Evolutionary conservation across 2,888 invertebrate genomes (phyloP).

Genomic region (Chaitophorus viminalis): DNA sequence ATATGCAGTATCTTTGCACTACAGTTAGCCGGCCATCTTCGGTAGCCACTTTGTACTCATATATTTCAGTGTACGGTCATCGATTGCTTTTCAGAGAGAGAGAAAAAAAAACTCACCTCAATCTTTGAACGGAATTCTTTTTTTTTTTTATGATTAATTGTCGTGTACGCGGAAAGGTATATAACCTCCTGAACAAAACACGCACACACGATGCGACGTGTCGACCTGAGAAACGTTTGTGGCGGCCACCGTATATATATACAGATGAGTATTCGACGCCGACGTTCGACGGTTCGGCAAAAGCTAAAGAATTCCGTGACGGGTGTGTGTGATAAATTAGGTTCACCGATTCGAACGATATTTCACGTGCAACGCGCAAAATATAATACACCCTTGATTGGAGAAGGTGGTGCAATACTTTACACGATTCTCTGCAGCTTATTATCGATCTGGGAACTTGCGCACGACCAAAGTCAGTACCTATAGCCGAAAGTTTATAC

Average conservation of each 20-base stretch:
- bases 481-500: no score
- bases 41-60: no score
- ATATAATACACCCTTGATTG: slow-evolving; percentile 56
- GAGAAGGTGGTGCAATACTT: neutral
- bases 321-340: slow-evolving; percentile 53
- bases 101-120: neutral
- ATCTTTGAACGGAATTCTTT: neutral
- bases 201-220: neutral
- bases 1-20: no score
- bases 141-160: slow-evolving; percentile 47
- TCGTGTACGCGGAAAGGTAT: neutral
- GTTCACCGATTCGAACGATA: slow-evolving; percentile 33
- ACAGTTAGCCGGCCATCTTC: no score
- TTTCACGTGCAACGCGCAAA: slow-evolving; percentile 29
- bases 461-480: no score
- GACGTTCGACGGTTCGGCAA: slow-evolving; percentile 29
- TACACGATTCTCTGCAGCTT: neutral
- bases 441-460: neutral
- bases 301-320: slow-evolving; percentile 54
- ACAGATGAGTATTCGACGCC: slow-evolving; percentile 7
- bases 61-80: neutral
- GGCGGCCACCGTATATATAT: neutral
- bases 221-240: slow-evolving; percentile 1
- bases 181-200: slow-evolving; percentile 9
- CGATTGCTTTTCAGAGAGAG: neutral